A percentile compares a stretch with the other conserved stretches of the same genome.
phyloP scores from a whole-genome alignment of 2,888 invertebrate genomes.

The Diarsia dahlii region DNA sequence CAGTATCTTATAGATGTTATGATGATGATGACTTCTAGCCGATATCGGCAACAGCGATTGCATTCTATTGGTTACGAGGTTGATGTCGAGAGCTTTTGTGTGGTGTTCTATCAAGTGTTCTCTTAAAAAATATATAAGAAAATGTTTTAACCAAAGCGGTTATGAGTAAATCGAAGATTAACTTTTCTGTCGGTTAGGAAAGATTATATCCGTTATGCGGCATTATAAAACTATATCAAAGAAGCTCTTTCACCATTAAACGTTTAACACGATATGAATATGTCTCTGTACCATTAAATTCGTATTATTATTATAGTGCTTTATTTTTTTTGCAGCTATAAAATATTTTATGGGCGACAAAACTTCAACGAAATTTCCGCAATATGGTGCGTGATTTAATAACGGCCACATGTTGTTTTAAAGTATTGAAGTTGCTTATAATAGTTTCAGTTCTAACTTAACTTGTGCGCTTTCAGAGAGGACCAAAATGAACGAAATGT shows the following conservation, averaged over 20 bases:
- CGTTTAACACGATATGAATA: conserved; percentile 46
- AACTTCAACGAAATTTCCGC: conserved; percentile 72
- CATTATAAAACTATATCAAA: conserved; percentile 15
- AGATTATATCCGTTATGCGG: background rate
- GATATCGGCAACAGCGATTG: background rate
- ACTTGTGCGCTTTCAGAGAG: conserved; percentile 42
- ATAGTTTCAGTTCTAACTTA: conserved; percentile 50
- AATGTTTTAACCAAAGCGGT: background rate
- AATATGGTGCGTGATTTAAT: conserved; percentile 78
- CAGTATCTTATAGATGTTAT: no score
- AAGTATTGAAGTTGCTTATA: conserved; percentile 68
- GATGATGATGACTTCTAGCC: no score
- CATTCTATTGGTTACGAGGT: background rate
- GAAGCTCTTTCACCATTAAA: conserved; percentile 15
- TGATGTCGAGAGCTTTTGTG: background rate
- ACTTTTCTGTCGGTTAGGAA: background rate
- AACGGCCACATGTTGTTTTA: conserved; percentile 71
- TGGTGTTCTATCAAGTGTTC: background rate
- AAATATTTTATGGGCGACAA: conserved; percentile 71
- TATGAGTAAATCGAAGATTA: background rate
- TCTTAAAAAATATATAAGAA: background rate
- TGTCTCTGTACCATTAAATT: conserved; percentile 58
- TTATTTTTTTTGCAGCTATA: conserved; percentile 67
- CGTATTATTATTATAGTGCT: conserved; percentile 62
- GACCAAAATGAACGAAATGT: conserved; percentile 15